A percentile compares a stretch with the other conserved stretches of the same genome.
Conservation (phyloP, 2,797 vertebrate genomes). For the Gymnocypris eckloni region DNA sequence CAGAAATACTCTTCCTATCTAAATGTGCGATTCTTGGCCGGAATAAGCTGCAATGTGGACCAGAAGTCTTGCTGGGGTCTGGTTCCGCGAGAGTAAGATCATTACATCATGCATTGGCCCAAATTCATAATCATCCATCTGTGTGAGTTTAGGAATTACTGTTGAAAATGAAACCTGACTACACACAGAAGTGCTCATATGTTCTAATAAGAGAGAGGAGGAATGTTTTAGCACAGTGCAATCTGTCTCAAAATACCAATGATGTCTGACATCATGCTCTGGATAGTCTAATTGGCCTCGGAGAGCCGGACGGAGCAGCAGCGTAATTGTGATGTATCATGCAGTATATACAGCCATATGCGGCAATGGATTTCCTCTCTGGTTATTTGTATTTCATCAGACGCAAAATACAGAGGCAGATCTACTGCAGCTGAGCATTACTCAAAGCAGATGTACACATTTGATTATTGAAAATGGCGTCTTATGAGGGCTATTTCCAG, state of each 20-base stretch:
- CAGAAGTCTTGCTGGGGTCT: slow-evolving; percentile 1
- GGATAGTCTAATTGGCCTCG: slow-evolving; percentile 62
- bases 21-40: not conserved
- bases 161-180: slow-evolving; percentile 45
- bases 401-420: slow-evolving; percentile 26
- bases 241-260: slow-evolving; percentile 52
- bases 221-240: slow-evolving; percentile 41
- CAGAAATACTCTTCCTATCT: not conserved
- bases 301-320: slow-evolving; percentile 47
- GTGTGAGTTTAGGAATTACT: slow-evolving; percentile 34
- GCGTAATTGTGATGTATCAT: slow-evolving; percentile 60
- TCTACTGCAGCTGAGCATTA: slow-evolving; percentile 13
- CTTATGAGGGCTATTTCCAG: not conserved
- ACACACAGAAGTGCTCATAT: slow-evolving; percentile 38
- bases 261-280: slow-evolving; percentile 52
- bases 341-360: slow-evolving; percentile 49
- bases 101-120: slow-evolving; percentile 24
- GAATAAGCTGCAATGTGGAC: not conserved
- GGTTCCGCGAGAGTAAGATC: slow-evolving; percentile 1
- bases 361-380: slow-evolving; percentile 48
- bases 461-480: slow-evolving; percentile 30
- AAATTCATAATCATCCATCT: slow-evolving; percentile 35
- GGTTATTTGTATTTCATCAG: slow-evolving; percentile 40
- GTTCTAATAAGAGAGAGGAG: slow-evolving; percentile 44
- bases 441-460: slow-evolving; percentile 30